phyloP scores from a whole-genome alignment of 1,140 invertebrate species.

The Philotrypesis tridentata region DNA sequence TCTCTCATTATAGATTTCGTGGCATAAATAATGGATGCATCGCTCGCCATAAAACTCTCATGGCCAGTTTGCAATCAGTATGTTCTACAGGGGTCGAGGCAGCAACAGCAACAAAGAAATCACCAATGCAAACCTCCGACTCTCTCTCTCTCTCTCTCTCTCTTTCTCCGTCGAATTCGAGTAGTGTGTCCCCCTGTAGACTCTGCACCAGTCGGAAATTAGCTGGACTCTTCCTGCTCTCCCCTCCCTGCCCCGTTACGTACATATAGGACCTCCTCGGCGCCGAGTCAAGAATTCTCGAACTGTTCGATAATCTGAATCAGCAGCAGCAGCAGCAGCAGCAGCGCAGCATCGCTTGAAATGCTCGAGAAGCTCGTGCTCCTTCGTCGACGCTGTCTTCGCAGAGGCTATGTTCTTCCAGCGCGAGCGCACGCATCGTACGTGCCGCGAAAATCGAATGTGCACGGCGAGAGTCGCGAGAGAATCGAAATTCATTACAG shows the following conservation, averaged over 20 bases:
- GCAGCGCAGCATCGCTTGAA: conserved; percentile 28
- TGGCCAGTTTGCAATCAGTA: conserved; percentile 38
- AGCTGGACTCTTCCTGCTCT: background rate
- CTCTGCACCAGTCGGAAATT: background rate
- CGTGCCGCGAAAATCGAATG: conserved; percentile 42
- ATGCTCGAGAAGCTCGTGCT: conserved; percentile 27
- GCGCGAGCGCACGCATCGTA: conserved; percentile 49
- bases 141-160: conserved; percentile 16
- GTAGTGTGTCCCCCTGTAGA: background rate
- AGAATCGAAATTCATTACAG: conserved; percentile 52
- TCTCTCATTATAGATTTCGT: background rate
- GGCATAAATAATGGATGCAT: background rate
- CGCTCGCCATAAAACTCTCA: background rate
- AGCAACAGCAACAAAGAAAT: conserved; percentile 34
- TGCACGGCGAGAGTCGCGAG: background rate
- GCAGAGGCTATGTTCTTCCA: too few species aligned
- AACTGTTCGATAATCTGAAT: conserved; percentile 45
- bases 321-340: conserved; percentile 27
- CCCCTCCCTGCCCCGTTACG: too few species aligned
- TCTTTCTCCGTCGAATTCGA: background rate
- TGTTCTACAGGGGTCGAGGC: conserved; percentile 5
- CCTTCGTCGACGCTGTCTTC: background rate
- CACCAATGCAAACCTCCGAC: background rate
- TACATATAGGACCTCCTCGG: background rate
- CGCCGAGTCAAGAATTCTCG: conserved; percentile 1